These are phyloP conservation scores for Pachycephus smyrnensis DNA, from an alignment of 2,888 invertebrate genomes.

Conservation along the genomic window DNA sequence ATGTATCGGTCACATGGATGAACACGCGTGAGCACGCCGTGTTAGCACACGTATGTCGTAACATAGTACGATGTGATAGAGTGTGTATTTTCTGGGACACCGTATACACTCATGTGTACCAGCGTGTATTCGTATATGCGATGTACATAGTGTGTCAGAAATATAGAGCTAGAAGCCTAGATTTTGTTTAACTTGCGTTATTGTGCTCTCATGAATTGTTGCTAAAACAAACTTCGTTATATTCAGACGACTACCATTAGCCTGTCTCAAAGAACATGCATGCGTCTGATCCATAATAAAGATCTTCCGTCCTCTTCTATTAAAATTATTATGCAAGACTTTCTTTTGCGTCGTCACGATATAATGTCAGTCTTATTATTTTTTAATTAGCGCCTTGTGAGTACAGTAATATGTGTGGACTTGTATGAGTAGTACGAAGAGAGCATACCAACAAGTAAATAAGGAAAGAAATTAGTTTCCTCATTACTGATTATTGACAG, in stretches of 20 bases:
- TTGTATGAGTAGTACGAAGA: background rate
- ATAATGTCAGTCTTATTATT: too few species aligned
- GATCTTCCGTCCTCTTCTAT: background rate
- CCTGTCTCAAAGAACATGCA: background rate
- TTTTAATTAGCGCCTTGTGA: too few species aligned
- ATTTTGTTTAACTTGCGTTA: background rate
- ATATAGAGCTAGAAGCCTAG: background rate
- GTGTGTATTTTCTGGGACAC: background rate
- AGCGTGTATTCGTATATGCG: background rate
- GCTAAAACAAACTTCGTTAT: background rate
- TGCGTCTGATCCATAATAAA: background rate
- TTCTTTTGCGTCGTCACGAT: too few species aligned
- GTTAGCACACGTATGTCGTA: background rate
- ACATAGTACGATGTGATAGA: background rate
- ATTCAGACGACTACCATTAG: background rate
- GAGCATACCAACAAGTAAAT: background rate
- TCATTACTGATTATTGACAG: background rate
- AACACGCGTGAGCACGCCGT: background rate
- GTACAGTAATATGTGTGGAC: too few species aligned
- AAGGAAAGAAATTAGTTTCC: background rate
- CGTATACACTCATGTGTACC: background rate
- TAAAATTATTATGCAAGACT: background rate
- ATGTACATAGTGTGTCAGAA: background rate
- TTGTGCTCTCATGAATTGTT: background rate
- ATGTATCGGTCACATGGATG: background rate